Base-by-base conservation (phyloP, 2,888 invertebrate species). In the Octodonta nipae region DNA sequence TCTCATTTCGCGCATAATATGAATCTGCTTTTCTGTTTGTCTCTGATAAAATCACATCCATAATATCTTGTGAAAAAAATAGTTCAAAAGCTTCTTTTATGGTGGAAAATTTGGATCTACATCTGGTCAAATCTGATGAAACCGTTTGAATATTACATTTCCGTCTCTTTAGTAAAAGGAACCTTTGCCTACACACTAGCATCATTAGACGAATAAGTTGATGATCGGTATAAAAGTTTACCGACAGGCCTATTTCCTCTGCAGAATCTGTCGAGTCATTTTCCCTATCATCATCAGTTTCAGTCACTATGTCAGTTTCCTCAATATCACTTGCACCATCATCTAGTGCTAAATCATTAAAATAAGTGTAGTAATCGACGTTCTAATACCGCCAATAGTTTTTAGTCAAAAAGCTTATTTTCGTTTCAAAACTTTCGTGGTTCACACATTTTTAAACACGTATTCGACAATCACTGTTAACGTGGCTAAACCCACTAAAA, bases 281-380 rank as follows among this genome's bases (percentile, higher is more conserved):
- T 35, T 33, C 28, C 3, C 28, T 20, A 35, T 35, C 17, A 34
- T 12, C 26, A 31, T 31, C 13, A 13, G 15, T 28, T 28, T 15
- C 28, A 28, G 15, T 28, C 15, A 28, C 15, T 28, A 28, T 15
- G 14, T 28, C 15, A 14, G 1, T 6, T 13, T 28, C 28, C 6
- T 29, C 35, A 29, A 25, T 26, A 29, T 34, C 16, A 36, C 29
- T 28, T 36, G 36, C 15, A 33, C 29, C 14, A 34, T 36, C 22
- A 20, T 36, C 28, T 36, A 35, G 28, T 28, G 28, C 28, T 16
- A 33, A 36, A 34, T 34, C 30, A 36, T 34, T 24, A 13, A 33
- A 30, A 34, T 36, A 25, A 29, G 24, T 33, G 17, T 34, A 13
- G 33, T 34, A 26, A 29, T 34, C 33, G 32, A 28, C 13, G n/a